These are phyloP conservation scores for Adoxophyes honmai DNA, from an alignment of 1,140 invertebrate genomes.

Conservation along the genomic window DNA sequence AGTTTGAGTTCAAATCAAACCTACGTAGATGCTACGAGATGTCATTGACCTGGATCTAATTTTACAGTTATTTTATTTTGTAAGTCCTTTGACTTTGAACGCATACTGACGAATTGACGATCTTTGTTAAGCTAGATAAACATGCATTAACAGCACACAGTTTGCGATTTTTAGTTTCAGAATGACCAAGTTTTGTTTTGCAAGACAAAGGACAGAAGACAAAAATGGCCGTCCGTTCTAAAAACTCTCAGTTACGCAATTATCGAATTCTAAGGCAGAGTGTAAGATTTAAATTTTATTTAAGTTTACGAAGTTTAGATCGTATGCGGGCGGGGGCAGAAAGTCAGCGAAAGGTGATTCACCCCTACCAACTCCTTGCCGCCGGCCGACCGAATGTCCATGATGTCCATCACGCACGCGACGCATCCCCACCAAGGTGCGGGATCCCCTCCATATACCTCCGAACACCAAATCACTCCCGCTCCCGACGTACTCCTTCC, in stretches of 20 bases:
- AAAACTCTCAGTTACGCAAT: slow-evolving; percentile 57
- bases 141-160: too few relatives aligned
- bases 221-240: slow-evolving; percentile 44
- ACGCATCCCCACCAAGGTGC: slow-evolving; percentile 75
- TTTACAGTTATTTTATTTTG: too few relatives aligned
- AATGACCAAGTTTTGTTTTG: too few relatives aligned
- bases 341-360: slow-evolving; percentile 60
- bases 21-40: too few relatives aligned
- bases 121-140: too few relatives aligned
- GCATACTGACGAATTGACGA: too few relatives aligned
- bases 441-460: slow-evolving; percentile 74
- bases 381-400: too few relatives aligned
- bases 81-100: too few relatives aligned
- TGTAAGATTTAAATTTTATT: slow-evolving; percentile 27
- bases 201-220: slow-evolving; percentile 48
- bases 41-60: too few relatives aligned
- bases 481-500: slow-evolving; percentile 74
- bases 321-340: slow-evolving; percentile 43
- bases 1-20: too few relatives aligned
- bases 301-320: slow-evolving; percentile 39
- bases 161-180: too few relatives aligned
- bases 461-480: slow-evolving; percentile 71
- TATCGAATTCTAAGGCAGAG: slow-evolving; percentile 19
- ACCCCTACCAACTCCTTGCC: slow-evolving; percentile 73
- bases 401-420: slow-evolving; percentile 64